These are phyloP conservation scores for Brachypalpus laphriformis DNA, from an alignment of 2,888 invertebrate genomes.

Conservation along the genomic window DNA sequence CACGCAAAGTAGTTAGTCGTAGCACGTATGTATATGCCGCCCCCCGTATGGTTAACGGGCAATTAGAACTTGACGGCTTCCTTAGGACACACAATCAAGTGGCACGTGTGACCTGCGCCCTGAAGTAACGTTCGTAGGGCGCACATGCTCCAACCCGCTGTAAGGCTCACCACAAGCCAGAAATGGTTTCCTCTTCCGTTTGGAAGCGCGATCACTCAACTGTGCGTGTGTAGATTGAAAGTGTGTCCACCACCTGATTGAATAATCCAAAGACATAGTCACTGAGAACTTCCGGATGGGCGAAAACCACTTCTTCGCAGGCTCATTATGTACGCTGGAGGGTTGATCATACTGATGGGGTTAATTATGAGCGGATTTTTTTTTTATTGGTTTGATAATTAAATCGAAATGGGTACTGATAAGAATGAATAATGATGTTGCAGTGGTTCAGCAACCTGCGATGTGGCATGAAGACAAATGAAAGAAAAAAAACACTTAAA, in stretches of 20 bases:
- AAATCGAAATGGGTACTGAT: conserved; percentile 49
- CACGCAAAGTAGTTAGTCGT: conserved; percentile 24
- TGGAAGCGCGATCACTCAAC: not conserved
- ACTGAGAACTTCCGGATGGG: conserved; percentile 72
- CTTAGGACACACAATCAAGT: conserved; percentile 32
- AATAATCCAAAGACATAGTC: conserved; percentile 63
- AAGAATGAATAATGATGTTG: conserved; percentile 56
- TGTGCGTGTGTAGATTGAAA: conserved; percentile 20
- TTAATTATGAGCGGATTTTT: conserved; percentile 49
- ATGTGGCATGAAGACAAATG: not conserved
- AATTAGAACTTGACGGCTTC: conserved; percentile 57
- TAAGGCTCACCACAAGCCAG: conserved; percentile 59
- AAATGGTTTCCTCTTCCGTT: conserved; percentile 74
- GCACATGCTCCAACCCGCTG: conserved; percentile 45
- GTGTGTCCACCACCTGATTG: conserved; percentile 62
- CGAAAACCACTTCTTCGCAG: conserved; percentile 43
- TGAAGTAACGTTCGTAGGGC: conserved; percentile 51
- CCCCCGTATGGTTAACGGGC: conserved; percentile 54
- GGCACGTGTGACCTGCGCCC: conserved; percentile 72
- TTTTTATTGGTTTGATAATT: conserved; percentile 64
- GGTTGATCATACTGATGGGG: conserved; percentile 53
- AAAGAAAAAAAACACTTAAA: not conserved
- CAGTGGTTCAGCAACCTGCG: conserved; percentile 58
- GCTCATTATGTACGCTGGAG: conserved; percentile 64
- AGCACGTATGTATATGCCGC: conserved; percentile 42